phyloP scores from a whole-genome alignment of 2,113 vertebrate species.

The Hemiprocne comata region DNA sequence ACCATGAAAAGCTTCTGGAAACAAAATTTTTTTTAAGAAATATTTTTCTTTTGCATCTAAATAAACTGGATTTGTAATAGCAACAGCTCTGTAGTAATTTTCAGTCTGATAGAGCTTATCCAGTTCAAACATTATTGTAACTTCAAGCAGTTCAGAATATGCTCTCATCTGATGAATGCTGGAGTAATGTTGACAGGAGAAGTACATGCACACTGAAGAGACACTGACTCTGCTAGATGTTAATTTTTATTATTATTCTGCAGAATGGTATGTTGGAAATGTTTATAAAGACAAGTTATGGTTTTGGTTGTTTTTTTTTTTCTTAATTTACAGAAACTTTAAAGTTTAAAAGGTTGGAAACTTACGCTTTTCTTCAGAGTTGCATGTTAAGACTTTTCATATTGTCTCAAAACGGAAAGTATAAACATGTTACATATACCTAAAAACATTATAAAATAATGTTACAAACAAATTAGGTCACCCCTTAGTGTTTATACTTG shows the following conservation, averaged over 20 bases:
- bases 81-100: background rate
- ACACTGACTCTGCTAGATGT: background rate
- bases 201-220: background rate
- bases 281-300: background rate
- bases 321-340: background rate
- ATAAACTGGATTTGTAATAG: background rate
- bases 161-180: background rate
- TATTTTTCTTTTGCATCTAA: background rate
- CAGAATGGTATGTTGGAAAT: background rate
- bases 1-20: background rate
- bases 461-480: slow-evolving; percentile 50
- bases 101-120: background rate
- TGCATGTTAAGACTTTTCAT: background rate
- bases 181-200: background rate
- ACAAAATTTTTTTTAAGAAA: background rate
- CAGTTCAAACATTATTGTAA: background rate
- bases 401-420: background rate
- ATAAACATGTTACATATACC: background rate
- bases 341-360: background rate
- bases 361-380: background rate
- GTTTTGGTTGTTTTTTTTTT: background rate
- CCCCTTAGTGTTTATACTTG: slow-evolving; percentile 22
- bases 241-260: background rate
- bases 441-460: slow-evolving; percentile 8
- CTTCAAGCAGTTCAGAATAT: background rate